Evolutionary conservation across 2,888 invertebrate species (phyloP).

Genomic region (Drosophila antonietae): DNA sequence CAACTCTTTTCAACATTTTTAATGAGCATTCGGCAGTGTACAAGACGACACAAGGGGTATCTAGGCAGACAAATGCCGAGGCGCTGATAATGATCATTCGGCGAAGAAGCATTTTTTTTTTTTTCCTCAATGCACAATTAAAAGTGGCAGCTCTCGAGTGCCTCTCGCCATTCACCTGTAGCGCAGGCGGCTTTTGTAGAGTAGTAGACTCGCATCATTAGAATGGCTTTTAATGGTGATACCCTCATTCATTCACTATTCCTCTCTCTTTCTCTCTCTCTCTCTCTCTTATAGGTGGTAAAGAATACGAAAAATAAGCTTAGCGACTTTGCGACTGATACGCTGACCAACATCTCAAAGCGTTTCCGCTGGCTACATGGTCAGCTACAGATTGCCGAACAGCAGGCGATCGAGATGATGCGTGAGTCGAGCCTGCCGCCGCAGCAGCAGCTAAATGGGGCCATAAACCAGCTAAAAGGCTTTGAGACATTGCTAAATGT

Average conservation of each 20-base stretch:
- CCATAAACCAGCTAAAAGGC: slow-evolving; percentile 63
- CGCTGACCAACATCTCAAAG: slow-evolving; percentile 70
- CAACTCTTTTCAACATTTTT: background rate
- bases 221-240: slow-evolving; percentile 51
- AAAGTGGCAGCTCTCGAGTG: slow-evolving; percentile 49
- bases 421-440: slow-evolving; percentile 65
- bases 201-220: slow-evolving; percentile 31
- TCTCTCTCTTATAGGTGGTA: slow-evolving; percentile 66
- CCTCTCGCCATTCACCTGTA: slow-evolving; percentile 58
- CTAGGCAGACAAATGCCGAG: slow-evolving; percentile 16
- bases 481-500: slow-evolving; percentile 73
- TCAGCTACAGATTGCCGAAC: slow-evolving; percentile 79
- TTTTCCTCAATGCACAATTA: slow-evolving; percentile 66
- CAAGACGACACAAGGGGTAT: slow-evolving; percentile 9
- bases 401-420: slow-evolving; percentile 67
- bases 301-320: slow-evolving; percentile 71
- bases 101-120: slow-evolving; percentile 65
- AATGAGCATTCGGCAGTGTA: slow-evolving; percentile 1
- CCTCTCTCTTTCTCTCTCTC: background rate
- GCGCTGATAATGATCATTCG: slow-evolving; percentile 62
- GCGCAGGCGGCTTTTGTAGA: slow-evolving; percentile 10
- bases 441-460: slow-evolving; percentile 70
- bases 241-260: background rate
- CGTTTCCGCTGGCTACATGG: slow-evolving; percentile 80
- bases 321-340: slow-evolving; percentile 70